Evolutionary conservation across 2,888 invertebrate genomes (phyloP), one percentile per base, ranked within the genome.

Genomic region (Heliconius aoede): DNA sequence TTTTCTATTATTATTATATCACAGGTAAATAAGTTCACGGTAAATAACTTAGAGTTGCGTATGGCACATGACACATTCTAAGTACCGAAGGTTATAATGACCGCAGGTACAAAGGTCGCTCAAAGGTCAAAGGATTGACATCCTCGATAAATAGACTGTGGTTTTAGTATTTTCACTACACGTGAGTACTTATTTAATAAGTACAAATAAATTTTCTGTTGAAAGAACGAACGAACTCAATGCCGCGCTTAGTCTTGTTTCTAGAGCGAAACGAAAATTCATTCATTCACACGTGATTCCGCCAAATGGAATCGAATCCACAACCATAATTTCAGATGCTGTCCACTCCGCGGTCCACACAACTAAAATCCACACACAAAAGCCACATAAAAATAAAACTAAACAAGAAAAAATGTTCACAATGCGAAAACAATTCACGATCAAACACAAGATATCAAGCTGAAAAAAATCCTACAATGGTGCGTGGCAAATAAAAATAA

Each of bases 401-500:
- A 36, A n/a, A 69, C n/a, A 68, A 51, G 30, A 72, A 58, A 18
- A 21, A 60, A 60, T 21, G 72, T 32, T 24, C 26, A 60, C 58
- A 26, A 60, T 60, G 72, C 24, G 60, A 72, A 60, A 36, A 40
- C 65, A 40, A 40, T 71, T 4, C 51, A 18, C 61, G 24, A 40
- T 62, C 62, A 51, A 74, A 69, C 46, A 65, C 89, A 90, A 88
- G 90, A 87, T 87, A 89, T 88, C 86, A 88, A 80, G 83, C 89
- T 87, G 86, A 87, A 89, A 90, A 46, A 90, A 89, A 87, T 79
- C 81, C 82, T 83, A 89, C 89, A 91, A 89, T 88, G 87, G 88
- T 78, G 87, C 86, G 87, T 85, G 84, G 88, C 87, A 87, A 89
- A 93, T 93, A 93, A 93, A 93, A 89, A 93, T 92, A 93, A 93